Evolutionary conservation across 1,140 invertebrate genomes (phyloP), one percentile per base, ranked within the genome.

Genomic region (Drosophila tani): DNA sequence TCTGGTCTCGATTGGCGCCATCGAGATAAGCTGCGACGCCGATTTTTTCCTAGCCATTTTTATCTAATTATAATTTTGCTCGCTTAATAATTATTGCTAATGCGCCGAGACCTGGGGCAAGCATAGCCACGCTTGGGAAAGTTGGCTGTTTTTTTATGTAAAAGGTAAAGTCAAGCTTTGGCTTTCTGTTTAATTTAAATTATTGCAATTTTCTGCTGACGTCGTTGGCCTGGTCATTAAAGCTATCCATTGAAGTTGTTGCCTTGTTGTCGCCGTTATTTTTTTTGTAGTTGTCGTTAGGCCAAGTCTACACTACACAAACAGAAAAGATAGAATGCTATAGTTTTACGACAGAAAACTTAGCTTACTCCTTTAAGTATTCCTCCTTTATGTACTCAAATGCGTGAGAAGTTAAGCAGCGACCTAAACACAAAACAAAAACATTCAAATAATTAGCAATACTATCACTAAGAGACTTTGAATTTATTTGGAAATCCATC

Each of bases 121-220:
- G 29, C 21, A 35, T 14, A 29, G 12, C 60, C 35, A 47, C 43
- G 49, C 45, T 58, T 62, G 57, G 49, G 69, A 85, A 81, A 85
- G 78, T 86, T 63, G 65, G 65, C 57, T 46, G 47, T 65, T 60
- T 40, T 56, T 60, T 83, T 86, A 86, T 76, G 75, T 85, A 85
- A 85, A 85, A 71, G 21, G 55, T 21, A 71, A 68, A 45, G 46
- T 35, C 53, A 60, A 49, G 56, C 24, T 35, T 55, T 66, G 56
- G 59, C 56, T 79, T 73, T 76, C 47, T 60, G 71, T 62, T 83
- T 76, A 84, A 83, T 86, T 82, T 64, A 87, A 87, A 86, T 86
- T 77, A 82, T 87, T 83, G 84, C 76, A 87, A 87, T 87, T 79
- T 68, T 68, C 35, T 64, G 74, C 51, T 40, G 24, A 45, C 58